phyloP scores from a whole-genome alignment of 30 jellyfish, hydroid and myxozoan species.

The Hydractinia symbiolongicarpus region DNA sequence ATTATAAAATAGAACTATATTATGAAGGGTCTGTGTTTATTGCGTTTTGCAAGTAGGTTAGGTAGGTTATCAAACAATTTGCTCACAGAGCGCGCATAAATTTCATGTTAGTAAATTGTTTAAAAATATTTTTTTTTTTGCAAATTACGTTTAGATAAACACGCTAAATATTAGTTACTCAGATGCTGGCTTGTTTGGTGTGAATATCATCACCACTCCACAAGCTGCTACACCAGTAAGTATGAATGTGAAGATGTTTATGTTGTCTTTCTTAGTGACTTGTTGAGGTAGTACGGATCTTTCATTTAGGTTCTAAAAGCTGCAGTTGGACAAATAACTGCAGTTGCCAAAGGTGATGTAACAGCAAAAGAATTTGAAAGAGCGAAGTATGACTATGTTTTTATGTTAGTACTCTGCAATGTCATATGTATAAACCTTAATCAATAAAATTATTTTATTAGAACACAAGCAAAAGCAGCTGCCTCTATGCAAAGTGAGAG shows the following conservation, averaged over 20 bases:
- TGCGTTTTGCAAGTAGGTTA: too few species aligned
- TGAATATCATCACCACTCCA: constrained; percentile 74
- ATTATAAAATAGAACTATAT: too few species aligned
- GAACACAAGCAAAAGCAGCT: constrained; percentile 80
- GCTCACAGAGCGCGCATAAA: too few species aligned
- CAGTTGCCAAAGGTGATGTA: constrained; percentile 61
- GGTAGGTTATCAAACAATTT: too few species aligned
- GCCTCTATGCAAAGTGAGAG: constrained; percentile 68
- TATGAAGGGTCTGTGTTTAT: too few species aligned
- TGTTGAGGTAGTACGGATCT: neutral
- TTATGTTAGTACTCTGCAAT: neutral
- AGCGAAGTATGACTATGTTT: constrained; percentile 57
- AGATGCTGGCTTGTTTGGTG: constrained; percentile 84
- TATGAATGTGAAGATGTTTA: neutral
- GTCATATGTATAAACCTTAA: too few species aligned
- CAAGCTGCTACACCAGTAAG: constrained; percentile 47
- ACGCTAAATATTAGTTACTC: constrained; percentile 71
- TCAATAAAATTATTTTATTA: neutral
- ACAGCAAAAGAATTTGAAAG: constrained; percentile 57
- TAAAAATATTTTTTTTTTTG: too few species aligned
- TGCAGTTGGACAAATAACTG: constrained; percentile 45
- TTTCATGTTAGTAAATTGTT: too few species aligned
- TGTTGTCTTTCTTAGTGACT: neutral
- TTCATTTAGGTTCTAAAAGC: constrained; percentile 64
- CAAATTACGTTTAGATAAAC: constrained; percentile 22